phyloP scores from a whole-genome alignment of 2,888 invertebrate genomes.

The Drosophila macrospina region DNA sequence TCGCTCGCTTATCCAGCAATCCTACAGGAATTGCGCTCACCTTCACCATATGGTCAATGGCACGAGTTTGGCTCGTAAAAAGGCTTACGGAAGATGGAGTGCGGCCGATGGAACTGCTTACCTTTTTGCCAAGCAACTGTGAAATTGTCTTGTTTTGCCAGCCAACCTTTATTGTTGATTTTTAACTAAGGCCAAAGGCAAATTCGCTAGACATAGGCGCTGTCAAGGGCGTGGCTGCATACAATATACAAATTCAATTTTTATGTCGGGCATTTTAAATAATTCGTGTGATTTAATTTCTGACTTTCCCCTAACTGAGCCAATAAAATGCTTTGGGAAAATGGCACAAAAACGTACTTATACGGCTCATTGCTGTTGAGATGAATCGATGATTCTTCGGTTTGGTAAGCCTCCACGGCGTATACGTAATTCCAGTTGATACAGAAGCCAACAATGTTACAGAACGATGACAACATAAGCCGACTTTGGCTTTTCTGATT shows the following conservation, averaged over 20 bases:
- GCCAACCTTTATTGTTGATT: conserved; percentile 71
- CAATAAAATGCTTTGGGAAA: conserved; percentile 62
- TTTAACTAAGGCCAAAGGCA: conserved; percentile 53
- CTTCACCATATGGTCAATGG: conserved; percentile 78
- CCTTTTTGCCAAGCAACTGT: conserved; percentile 79
- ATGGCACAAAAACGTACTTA: conserved; percentile 58
- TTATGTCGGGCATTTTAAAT: conserved; percentile 66
- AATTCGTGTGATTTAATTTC: conserved; percentile 78
- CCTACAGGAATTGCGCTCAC: conserved; percentile 64
- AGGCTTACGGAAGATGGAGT: conserved; percentile 65
- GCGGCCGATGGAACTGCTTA: conserved; percentile 43
- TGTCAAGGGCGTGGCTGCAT: conserved; percentile 23
- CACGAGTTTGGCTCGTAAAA: conserved; percentile 77
- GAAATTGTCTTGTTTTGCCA: conserved; percentile 75
- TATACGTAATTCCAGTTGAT: conserved; percentile 55
- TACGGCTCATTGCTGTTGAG: conserved; percentile 58
- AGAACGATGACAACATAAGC: conserved; percentile 73
- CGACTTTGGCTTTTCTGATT: conserved; percentile 61
- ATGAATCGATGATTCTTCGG: conserved; percentile 50
- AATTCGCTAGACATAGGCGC: conserved; percentile 22
- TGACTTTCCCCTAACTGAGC: conserved; percentile 61
- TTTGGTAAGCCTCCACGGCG: conserved; percentile 41
- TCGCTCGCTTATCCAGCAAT: conserved; percentile 55
- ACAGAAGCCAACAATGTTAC: conserved; percentile 42
- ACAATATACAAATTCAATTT: conserved; percentile 72